Evolutionary conservation across 2,113 vertebrate species (phyloP).

Genomic region (Notarius lentiginosus): DNA sequence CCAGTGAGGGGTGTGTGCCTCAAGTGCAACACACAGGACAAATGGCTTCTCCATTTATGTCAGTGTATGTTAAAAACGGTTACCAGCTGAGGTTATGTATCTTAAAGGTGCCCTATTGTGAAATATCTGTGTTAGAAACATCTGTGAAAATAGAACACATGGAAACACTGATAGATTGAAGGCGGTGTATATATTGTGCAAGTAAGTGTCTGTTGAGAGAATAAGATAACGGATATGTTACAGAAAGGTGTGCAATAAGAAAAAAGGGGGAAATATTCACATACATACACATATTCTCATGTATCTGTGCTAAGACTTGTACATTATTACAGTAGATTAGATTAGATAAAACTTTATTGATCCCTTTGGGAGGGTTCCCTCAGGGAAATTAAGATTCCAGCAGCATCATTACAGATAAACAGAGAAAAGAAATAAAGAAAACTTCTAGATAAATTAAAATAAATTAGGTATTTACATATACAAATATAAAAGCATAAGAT

Average conservation of each 20-base stretch:
- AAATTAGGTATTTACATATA: no score
- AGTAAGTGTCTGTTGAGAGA: constrained; percentile 20
- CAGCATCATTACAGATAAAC: no score
- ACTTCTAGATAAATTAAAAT: no score
- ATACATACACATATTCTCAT: neutral
- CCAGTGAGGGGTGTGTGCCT: neutral
- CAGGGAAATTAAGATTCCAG: no score
- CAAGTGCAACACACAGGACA: constrained; percentile 5
- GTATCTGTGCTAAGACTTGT: neutral
- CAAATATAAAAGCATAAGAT: no score
- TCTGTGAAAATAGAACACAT: neutral
- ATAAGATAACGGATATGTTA: neutral
- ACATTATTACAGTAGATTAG: no score
- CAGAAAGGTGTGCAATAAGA: neutral
- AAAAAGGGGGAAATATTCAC: no score
- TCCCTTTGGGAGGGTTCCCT: no score
- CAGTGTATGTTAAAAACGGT: neutral
- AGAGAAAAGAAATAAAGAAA: no score
- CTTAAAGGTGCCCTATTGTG: neutral
- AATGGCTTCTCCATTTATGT: neutral
- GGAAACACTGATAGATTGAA: constrained; percentile 12
- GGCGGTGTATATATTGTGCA: constrained; percentile 15
- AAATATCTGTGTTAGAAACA: constrained; percentile 2
- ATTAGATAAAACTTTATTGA: no score
- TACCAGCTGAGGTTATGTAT: neutral